phyloP scores from a whole-genome alignment of 2,888 invertebrate genomes.

The Hermaeophaga mercurialis region DNA sequence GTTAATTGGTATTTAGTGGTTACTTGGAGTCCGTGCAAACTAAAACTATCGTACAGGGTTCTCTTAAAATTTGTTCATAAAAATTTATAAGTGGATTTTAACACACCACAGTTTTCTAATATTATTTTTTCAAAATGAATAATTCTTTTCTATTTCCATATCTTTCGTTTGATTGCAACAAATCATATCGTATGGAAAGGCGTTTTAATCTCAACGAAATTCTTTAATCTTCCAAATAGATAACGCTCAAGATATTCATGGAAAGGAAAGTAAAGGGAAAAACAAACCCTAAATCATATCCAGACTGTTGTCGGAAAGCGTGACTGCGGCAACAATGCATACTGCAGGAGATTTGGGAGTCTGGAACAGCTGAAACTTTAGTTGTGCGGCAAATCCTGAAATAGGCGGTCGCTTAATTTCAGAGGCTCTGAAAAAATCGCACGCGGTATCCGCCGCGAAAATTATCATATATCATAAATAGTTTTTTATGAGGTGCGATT shows the following conservation, averaged over 20 bases:
- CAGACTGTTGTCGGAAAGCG: conserved; percentile 2
- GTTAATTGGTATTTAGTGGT: too few relatives aligned
- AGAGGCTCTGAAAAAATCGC: neutral
- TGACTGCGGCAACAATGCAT: conserved; percentile 30
- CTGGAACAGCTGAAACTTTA: conserved; percentile 34
- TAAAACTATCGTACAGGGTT: too few relatives aligned
- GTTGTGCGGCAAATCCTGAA: conserved; percentile 38
- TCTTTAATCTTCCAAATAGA: neutral
- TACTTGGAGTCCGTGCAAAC: too few relatives aligned
- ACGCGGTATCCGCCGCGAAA: neutral
- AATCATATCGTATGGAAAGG: too few relatives aligned
- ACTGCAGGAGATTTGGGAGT: conserved; percentile 37
- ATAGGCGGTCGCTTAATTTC: conserved; percentile 15
- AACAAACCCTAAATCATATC: conserved; percentile 19
- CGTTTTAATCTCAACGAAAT: neutral
- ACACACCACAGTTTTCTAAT: too few relatives aligned
- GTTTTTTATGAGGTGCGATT: neutral
- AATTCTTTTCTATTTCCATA: too few relatives aligned
- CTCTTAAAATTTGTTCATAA: too few relatives aligned
- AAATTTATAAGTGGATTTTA: too few relatives aligned
- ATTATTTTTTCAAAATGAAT: too few relatives aligned
- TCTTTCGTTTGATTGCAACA: too few relatives aligned
- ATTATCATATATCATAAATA: neutral
- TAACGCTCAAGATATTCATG: conserved; percentile 7
- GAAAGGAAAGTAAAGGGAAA: conserved; percentile 5